Percentiles rank a stretch among this genome's conserved stretches.
Conservation (phyloP, 1,140 invertebrate genomes). For the Notospermus geniculatus region DNA sequence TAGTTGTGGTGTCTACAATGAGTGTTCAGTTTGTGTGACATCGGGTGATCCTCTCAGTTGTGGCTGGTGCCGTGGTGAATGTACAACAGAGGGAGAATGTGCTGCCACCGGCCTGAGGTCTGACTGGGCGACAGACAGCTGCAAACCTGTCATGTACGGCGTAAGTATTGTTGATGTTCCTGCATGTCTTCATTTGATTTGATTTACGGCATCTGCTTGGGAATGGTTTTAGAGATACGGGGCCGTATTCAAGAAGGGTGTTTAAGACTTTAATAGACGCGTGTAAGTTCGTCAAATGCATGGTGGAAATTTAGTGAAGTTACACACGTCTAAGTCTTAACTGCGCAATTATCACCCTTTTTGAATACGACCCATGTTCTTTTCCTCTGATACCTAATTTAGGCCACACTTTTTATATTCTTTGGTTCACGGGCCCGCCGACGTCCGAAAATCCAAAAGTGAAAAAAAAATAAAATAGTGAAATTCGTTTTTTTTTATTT, state of each 20-base stretch:
- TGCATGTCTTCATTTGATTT: not conserved
- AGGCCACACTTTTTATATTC: too few relatives aligned
- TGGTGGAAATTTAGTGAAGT: too few relatives aligned
- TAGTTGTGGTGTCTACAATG: constrained; percentile 42
- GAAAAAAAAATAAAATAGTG: too few relatives aligned
- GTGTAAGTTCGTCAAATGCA: too few relatives aligned
- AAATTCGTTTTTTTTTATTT: too few relatives aligned
- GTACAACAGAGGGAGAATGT: constrained; percentile 34
- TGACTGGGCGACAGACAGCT: constrained; percentile 20
- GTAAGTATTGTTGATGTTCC: constrained; percentile 7
- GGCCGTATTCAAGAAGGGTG: too few relatives aligned
- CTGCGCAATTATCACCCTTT: too few relatives aligned
- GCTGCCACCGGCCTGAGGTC: not conserved
- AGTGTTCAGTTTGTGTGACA: constrained; percentile 44
- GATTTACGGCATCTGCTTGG: constrained; percentile 30
- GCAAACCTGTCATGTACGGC: constrained; percentile 16
- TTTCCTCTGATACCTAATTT: too few relatives aligned
- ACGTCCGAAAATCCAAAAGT: too few relatives aligned
- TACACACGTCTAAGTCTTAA: too few relatives aligned
- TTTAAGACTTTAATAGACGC: too few relatives aligned
- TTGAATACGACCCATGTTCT: constrained; percentile 14
- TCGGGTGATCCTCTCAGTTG: constrained; percentile 45
- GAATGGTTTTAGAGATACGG: constrained; percentile 19
- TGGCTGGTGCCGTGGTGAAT: constrained; percentile 48
- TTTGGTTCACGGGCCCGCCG: too few relatives aligned